Evolutionary conservation across 2,888 invertebrate genomes (phyloP).

Genomic region (Synergus laeviventris): DNA sequence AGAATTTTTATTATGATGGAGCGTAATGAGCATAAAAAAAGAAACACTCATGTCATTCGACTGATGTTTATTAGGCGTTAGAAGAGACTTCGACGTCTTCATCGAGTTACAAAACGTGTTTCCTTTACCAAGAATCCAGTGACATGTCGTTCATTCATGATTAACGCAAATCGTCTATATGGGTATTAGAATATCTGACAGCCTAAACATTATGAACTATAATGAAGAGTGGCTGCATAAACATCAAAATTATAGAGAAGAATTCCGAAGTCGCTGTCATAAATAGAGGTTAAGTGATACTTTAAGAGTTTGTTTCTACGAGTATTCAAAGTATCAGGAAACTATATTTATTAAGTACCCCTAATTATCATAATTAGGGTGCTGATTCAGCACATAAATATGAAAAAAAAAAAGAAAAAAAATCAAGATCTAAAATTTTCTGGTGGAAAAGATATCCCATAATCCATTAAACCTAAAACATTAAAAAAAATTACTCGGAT

Average conservation of each 20-base stretch:
- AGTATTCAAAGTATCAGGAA: no score
- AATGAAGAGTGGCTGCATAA: neutral
- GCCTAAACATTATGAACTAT: neutral
- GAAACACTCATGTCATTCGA: constrained; percentile 16
- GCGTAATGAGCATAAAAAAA: constrained; percentile 22
- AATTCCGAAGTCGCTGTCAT: neutral
- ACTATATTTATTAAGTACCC: no score
- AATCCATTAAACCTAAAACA: no score
- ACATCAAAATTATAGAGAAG: neutral
- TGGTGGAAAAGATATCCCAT: no score
- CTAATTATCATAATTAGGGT: no score
- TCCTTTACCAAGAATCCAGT: neutral
- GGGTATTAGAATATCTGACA: neutral
- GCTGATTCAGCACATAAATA: no score
- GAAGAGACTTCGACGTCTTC: constrained; percentile 34
- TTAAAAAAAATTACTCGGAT: no score
- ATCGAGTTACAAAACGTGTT: constrained; percentile 4
- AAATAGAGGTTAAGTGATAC: no score
- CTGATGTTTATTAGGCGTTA: constrained; percentile 41
- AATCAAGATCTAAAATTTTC: no score
- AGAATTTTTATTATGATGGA: constrained; percentile 67
- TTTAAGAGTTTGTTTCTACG: no score
- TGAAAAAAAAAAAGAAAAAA: no score
- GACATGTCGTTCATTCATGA: neutral
- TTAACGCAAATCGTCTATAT: neutral